phyloP scores from a whole-genome alignment of 2,797 vertebrate genomes.

The Triplophysa bombifrons region DNA sequence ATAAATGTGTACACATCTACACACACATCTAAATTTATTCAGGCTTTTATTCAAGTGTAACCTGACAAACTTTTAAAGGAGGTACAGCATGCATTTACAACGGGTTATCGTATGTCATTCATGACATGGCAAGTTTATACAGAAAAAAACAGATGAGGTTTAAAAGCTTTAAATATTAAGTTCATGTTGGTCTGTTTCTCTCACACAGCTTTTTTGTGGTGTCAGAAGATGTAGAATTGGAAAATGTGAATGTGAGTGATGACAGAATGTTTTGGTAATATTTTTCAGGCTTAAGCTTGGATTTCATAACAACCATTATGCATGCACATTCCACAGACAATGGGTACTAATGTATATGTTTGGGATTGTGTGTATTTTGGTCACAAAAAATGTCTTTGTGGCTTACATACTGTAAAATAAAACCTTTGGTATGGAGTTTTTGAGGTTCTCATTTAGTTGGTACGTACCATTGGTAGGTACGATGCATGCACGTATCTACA shows the following conservation, averaged over 20 bases:
- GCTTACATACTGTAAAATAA: slow-evolving; percentile 21
- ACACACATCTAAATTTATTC: background rate
- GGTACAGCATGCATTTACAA: no score
- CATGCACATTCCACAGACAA: background rate
- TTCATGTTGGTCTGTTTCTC: no score
- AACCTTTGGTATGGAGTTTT: slow-evolving; percentile 16
- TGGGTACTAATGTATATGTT: background rate
- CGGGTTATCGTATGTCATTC: no score
- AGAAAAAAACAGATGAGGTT: no score
- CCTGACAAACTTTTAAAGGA: no score
- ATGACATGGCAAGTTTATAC: no score
- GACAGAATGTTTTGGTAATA: background rate
- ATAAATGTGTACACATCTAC: background rate
- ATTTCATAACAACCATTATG: background rate
- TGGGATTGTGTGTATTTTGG: background rate
- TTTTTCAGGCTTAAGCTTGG: background rate
- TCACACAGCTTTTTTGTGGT: no score
- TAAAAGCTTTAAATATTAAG: no score
- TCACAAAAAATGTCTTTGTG: slow-evolving; percentile 17
- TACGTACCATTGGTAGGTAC: background rate
- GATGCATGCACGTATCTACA: background rate
- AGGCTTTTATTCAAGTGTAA: background rate
- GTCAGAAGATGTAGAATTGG: no score
- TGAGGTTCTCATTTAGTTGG: slow-evolving; percentile 21
- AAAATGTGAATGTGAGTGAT: background rate